phyloP scores from a whole-genome alignment of 2,797 vertebrate species.

The Sciurus carolinensis region DNA sequence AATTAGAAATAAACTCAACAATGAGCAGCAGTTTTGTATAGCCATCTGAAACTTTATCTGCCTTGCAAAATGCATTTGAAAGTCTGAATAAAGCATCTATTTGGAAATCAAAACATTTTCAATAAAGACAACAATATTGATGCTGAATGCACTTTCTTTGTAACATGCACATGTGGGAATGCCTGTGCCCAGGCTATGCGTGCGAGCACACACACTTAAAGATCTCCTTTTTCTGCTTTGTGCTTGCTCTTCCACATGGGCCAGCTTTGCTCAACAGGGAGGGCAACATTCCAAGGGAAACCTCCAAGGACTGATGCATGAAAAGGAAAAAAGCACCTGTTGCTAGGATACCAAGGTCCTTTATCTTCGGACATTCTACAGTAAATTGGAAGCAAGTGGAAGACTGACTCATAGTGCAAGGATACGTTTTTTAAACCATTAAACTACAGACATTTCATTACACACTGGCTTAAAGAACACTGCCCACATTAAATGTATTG shows the following conservation, averaged over 20 bases:
- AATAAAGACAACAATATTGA: background rate
- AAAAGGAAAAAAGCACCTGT: slow-evolving; percentile 50
- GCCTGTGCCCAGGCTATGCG: background rate
- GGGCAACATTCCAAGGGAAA: slow-evolving; percentile 30
- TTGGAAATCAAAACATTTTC: slow-evolving; percentile 5
- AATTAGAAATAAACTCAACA: slow-evolving; percentile 53
- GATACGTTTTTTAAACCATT: too few species aligned
- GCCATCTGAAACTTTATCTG: background rate
- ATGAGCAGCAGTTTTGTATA: background rate
- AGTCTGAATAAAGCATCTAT: background rate
- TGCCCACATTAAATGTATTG: background rate
- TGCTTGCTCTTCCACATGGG: background rate
- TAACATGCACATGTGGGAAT: background rate
- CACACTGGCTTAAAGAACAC: background rate
- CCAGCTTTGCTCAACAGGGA: background rate
- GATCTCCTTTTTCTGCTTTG: background rate
- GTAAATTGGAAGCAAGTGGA: slow-evolving; percentile 59
- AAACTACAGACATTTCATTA: background rate
- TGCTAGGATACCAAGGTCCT: slow-evolving; percentile 53
- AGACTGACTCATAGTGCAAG: slow-evolving; percentile 17
- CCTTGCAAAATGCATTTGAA: slow-evolving; percentile 28
- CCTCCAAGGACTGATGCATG: background rate
- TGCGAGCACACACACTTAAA: background rate
- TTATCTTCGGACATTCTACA: slow-evolving; percentile 57
- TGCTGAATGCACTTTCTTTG: background rate